Conservation (phyloP, 2,113 vertebrate genomes). For the Cyprinodon tularosa region DNA sequence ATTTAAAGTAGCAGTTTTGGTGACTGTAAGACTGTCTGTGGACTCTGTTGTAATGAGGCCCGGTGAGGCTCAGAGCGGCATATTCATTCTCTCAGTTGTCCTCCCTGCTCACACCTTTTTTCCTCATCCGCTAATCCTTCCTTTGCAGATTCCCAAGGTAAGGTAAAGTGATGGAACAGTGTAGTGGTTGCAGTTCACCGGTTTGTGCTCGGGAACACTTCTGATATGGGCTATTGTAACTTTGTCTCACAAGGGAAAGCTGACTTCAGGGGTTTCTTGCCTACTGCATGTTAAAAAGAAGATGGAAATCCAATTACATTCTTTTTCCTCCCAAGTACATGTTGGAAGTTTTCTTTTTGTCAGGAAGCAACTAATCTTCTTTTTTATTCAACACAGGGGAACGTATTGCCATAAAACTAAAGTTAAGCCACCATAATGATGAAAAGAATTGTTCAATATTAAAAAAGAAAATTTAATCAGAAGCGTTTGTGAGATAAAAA, state of each 20-base stretch:
- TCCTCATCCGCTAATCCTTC: constrained; percentile 53
- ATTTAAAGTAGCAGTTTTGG: constrained; percentile 18
- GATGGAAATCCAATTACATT: constrained; percentile 11
- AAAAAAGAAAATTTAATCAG: background rate
- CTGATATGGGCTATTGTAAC: constrained; percentile 44
- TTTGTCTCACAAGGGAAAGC: constrained; percentile 41
- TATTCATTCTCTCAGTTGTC: constrained; percentile 47
- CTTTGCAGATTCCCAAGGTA: constrained; percentile 47
- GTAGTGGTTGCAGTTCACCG: constrained; percentile 39
- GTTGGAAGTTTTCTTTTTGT: constrained; percentile 22
- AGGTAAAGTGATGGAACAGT: constrained; percentile 52
- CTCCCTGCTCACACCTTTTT: constrained; percentile 20
- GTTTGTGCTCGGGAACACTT: constrained; percentile 30
- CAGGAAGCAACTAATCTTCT: background rate
- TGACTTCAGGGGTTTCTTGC: constrained; percentile 29
- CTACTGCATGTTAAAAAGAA: constrained; percentile 6
- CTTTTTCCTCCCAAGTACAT: constrained; percentile 6
- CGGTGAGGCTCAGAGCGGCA: constrained; percentile 43
- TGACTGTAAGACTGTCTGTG: constrained; percentile 12
- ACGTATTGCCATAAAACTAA: background rate
- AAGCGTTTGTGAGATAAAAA: background rate
- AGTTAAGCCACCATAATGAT: background rate
- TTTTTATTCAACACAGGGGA: background rate
- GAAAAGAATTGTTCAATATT: background rate
- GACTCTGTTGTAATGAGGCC: constrained; percentile 62